Evolutionary conservation across 2,797 vertebrate species (phyloP), one percentile per base, ranked within the genome.

Genomic region (Acropternis orthonyx): DNA sequence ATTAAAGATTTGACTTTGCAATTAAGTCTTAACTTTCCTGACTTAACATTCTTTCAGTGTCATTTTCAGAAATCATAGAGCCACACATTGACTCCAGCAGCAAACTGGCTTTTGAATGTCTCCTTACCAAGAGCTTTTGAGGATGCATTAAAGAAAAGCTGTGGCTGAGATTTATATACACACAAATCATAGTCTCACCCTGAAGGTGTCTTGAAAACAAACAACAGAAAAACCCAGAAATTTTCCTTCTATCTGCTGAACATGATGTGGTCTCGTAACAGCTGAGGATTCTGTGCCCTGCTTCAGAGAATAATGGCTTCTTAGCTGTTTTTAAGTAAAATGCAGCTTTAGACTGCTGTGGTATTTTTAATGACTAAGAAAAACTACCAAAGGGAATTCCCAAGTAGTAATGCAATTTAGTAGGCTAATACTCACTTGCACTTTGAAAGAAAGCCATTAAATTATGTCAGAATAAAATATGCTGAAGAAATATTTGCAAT

Each of bases 331-430:
- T 67, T 46, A 74, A 79, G 67, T 36, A 58, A 95, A 94, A 91
- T 23, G 36, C 30, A 84, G 66, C 27, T 72, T 88, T 88, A 75
- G 65, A 32, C 44, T 66, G 34, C 49, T 66, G n/a, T 74, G 59
- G n/a, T 58, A 36, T 58, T 86, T 83, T 94, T 95, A 94, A 94
- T 78, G 91, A 88, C 90, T 67, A 87, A 84, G 83, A 94, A 94
- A 93, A 92, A 69, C 76, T 85, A 91, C 78, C 63, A 55, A 72
- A 88, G 82, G 79, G 80, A 93, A 51, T 76, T 94, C 72, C 77
- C 92, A 73, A 86, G 91, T 74, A 93, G 71, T 88, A 90, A 85
- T 76, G 48, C 59, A 76, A 78, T 90, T 91, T 92, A 88, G 65
- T 13, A 72, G 75, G 86, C 62, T 92, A 94, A 93, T 90, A 91